Conservation (phyloP, 2,797 vertebrate genomes). For the Hoplostethus mediterraneus region DNA sequence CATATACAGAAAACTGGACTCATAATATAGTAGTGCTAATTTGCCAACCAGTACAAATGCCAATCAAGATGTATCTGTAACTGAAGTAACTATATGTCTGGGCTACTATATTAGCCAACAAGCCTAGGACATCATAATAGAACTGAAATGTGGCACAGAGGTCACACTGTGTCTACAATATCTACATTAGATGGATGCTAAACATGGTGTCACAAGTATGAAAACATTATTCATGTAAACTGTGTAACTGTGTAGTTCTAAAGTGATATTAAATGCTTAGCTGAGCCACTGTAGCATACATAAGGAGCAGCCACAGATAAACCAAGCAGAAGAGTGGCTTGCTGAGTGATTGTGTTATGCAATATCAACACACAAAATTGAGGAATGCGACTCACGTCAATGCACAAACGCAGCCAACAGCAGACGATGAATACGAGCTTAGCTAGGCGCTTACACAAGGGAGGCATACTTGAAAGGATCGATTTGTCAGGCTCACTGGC, state of each 20-base stretch:
- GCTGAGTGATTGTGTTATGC: constrained; percentile 76
- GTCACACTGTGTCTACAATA: background rate
- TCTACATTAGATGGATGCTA: background rate
- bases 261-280: constrained; percentile 20
- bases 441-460: constrained; percentile 23
- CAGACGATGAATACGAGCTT: constrained; percentile 51
- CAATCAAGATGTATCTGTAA: constrained; percentile 36
- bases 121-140: background rate
- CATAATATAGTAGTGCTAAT: constrained; percentile 47
- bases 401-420: constrained; percentile 54
- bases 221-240: background rate
- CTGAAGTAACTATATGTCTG: background rate
- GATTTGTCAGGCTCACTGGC: constrained; percentile 25
- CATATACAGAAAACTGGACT: constrained; percentile 27
- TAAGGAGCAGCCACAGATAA: constrained; percentile 57
- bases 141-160: constrained; percentile 4
- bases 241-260: constrained; percentile 8
- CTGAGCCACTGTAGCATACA: constrained; percentile 48
- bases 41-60: constrained; percentile 11
- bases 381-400: constrained; percentile 83
- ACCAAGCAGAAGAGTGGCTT: constrained; percentile 53
- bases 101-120: background rate
- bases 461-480: constrained; percentile 28
- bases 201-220: constrained; percentile 3
- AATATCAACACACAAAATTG: constrained; percentile 81